These are phyloP conservation scores for Portevinia maculata DNA, from an alignment of 2,888 invertebrate species.

Conservation along the genomic window DNA sequence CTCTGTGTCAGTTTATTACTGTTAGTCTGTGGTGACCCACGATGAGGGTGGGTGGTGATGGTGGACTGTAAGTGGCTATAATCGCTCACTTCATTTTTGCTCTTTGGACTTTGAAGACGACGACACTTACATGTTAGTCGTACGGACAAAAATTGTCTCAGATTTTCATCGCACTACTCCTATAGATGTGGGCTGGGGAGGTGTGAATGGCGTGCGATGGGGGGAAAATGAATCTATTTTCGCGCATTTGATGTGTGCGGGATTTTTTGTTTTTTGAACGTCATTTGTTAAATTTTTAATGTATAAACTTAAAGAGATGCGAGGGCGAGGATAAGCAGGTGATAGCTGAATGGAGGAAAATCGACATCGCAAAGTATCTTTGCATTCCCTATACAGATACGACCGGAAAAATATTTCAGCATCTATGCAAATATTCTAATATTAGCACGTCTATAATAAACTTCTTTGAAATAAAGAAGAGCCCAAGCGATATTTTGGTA, in stretches of 20 bases:
- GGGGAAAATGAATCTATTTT: constrained; percentile 57
- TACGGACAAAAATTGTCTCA: constrained; percentile 47
- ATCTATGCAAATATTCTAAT: constrained; percentile 50
- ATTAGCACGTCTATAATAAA: constrained; percentile 32
- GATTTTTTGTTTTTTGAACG: constrained; percentile 17
- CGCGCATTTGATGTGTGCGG: constrained; percentile 37
- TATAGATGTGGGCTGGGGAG: constrained; percentile 1
- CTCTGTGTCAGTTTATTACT: constrained; percentile 44
- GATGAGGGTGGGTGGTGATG: constrained; percentile 32
- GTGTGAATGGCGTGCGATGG: neutral
- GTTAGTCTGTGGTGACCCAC: constrained; percentile 28
- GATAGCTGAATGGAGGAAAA: neutral
- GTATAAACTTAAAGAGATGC: constrained; percentile 11
- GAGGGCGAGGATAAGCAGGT: constrained; percentile 39
- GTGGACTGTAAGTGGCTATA: constrained; percentile 58
- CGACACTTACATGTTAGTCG: constrained; percentile 35
- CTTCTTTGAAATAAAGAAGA: neutral
- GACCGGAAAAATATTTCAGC: constrained; percentile 25
- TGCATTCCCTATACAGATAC: constrained; percentile 20
- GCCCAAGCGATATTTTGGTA: neutral
- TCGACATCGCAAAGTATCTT: constrained; percentile 5
- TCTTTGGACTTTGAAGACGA: constrained; percentile 28
- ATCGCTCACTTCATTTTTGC: constrained; percentile 56
- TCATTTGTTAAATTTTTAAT: constrained; percentile 36
- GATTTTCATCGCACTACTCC: constrained; percentile 36